Evolutionary conservation across 2,888 invertebrate species (phyloP).

Genomic region (Eugnorisma glareosa): DNA sequence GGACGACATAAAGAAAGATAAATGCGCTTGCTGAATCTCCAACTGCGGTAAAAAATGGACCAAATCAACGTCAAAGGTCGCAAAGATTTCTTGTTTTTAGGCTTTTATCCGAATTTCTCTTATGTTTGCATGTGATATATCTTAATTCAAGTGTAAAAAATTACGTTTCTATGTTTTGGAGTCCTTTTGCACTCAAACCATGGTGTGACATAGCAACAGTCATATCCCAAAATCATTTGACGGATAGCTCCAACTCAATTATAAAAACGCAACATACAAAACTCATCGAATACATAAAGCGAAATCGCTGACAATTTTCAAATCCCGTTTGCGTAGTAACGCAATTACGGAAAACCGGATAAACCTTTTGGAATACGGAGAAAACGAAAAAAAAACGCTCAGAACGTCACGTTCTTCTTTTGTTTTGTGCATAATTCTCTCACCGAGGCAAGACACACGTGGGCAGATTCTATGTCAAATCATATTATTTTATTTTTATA

Average conservation of each 20-base stretch:
- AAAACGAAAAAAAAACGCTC: slow-evolving; percentile 7
- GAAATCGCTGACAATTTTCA: slow-evolving; percentile 25
- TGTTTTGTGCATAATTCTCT: slow-evolving; percentile 47
- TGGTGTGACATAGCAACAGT: background rate
- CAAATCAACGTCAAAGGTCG: background rate
- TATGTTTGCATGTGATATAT: background rate
- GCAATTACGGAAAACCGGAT: slow-evolving; percentile 23
- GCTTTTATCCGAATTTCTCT: background rate
- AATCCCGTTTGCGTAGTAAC: slow-evolving; percentile 6
- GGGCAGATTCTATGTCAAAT: slow-evolving; percentile 6
- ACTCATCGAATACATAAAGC: slow-evolving; percentile 28
- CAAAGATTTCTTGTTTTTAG: background rate
- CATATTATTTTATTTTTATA: slow-evolving; percentile 29
- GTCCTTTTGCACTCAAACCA: background rate
- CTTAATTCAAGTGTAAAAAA: background rate
- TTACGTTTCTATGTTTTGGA: background rate
- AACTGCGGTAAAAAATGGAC: background rate
- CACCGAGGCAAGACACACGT: slow-evolving; percentile 10
- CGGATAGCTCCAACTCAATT: slow-evolving; percentile 4
- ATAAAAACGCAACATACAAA: slow-evolving; percentile 2
- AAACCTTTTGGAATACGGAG: slow-evolving; percentile 1
- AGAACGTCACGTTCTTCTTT: slow-evolving; percentile 45
- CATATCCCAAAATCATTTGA: background rate
- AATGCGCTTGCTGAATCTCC: background rate
- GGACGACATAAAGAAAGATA: background rate